Evolutionary conservation across 53 echinoderm and acorn worm genomes (phyloP).

Genomic region (Temnopleurus reevesii): DNA sequence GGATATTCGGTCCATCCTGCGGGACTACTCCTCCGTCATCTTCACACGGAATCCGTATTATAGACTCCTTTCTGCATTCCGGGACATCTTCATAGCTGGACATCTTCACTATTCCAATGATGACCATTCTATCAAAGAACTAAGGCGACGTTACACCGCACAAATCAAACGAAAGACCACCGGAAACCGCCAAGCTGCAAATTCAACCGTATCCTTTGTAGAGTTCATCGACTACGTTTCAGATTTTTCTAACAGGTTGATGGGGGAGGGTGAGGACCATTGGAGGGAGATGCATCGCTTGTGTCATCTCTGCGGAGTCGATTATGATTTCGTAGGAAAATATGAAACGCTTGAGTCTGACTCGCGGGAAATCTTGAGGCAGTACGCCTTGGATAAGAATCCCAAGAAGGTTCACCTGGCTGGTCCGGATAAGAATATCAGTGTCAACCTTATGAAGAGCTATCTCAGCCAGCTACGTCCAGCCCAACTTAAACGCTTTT

Average conservation of each 20-base stretch:
- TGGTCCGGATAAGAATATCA: background rate
- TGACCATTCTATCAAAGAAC: background rate
- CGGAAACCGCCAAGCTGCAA: background rate
- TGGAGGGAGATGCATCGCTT: conserved; percentile 16
- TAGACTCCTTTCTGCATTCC: conserved; percentile 1
- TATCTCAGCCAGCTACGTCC: background rate
- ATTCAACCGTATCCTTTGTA: background rate
- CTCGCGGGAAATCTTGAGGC: background rate
- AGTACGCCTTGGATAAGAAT: background rate
- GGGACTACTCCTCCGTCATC: background rate
- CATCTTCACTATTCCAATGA: background rate
- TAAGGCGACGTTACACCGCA: background rate
- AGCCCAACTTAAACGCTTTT: background rate
- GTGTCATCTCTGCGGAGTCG: conserved; percentile 23
- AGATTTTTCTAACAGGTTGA: background rate
- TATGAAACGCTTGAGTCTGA: conserved; percentile 5
- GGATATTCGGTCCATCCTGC: background rate
- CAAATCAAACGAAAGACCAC: background rate
- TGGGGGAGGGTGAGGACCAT: background rate
- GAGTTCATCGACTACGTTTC: background rate
- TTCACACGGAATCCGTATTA: conserved; percentile 12
- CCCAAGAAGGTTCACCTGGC: background rate
- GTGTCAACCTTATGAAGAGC: background rate
- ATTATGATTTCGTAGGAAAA: conserved; percentile 14
- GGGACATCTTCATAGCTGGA: background rate